phyloP scores from a whole-genome alignment of 2,888 invertebrate genomes.

The Habrosyne pyritoides region DNA sequence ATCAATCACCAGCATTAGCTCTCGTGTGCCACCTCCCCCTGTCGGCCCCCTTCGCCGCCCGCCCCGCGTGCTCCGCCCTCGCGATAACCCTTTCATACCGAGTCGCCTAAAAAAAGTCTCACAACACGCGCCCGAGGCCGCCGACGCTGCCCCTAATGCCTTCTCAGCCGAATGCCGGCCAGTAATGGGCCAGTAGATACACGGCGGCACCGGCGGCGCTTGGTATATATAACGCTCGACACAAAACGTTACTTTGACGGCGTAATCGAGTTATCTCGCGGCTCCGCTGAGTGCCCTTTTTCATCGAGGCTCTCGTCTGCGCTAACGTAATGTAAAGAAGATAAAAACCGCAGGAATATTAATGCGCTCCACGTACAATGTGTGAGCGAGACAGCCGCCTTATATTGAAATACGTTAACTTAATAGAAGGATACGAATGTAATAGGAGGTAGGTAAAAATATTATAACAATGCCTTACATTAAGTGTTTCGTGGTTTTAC shows the following conservation, averaged over 20 bases:
- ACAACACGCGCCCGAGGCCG: not conserved
- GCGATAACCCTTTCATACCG: constrained; percentile 24
- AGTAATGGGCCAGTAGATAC: not conserved
- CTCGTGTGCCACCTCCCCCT: constrained; percentile 15
- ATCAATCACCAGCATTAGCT: constrained; percentile 31
- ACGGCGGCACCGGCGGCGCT: not conserved
- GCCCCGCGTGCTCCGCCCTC: constrained; percentile 3
- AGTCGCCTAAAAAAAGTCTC: not conserved
- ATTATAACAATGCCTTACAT: too few relatives aligned
- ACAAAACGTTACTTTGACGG: constrained; percentile 8
- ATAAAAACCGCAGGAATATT: not conserved
- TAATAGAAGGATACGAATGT: not conserved
- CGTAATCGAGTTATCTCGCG: constrained; percentile 7
- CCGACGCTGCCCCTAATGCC: not conserved
- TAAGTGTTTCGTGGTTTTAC: too few relatives aligned
- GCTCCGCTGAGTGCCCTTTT: not conserved
- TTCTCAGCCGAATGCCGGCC: not conserved
- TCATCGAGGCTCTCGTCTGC: constrained; percentile 3
- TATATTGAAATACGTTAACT: not conserved
- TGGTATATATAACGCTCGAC: not conserved
- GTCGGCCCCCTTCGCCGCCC: constrained; percentile 1
- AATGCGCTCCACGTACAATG: not conserved
- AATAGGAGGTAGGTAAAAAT: too few relatives aligned
- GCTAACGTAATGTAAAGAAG: not conserved
- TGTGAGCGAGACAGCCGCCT: not conserved